Evolutionary conservation across 2,888 invertebrate genomes (phyloP), one percentile per base, ranked within the genome.

Genomic region (Eucriotettix oculatus): DNA sequence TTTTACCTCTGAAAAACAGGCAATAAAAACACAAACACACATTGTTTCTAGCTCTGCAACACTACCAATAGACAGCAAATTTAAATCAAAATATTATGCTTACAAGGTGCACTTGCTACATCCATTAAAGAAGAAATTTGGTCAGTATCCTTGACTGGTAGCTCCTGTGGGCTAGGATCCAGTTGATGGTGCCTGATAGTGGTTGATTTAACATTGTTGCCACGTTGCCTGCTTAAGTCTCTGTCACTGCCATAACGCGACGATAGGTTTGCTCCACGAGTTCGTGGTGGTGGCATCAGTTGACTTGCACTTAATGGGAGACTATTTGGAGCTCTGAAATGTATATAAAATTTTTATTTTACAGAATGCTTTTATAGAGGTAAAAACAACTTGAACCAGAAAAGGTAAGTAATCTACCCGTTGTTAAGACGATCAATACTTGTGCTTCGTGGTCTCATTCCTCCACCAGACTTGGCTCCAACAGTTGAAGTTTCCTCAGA

Each of bases 401-500:
- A n/a, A n/a, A n/a, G n/a, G n/a, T 9, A 42, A 29, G 9, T 10
- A 48, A 29, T 12, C 17, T 56, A 52, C 54, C 58, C 52, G 11
- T 41, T 42, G n/a, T 54, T 63, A 40, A 65, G 61, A 64, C 80
- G 79, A 68, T 86, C 86, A 11, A 82, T 79, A 43, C 80, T 81
- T 58, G 82, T 79, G 58, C 84, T 83, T 62, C 87, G 75, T 14
- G 84, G 84, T 55, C 83, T 79, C 59, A 82, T 79, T 17, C 78
- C 77, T 5, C 48, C 48, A 14, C 14, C n/a, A 1, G 83, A 82
- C 68, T 82, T 81, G 57, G 70, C 58, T 58, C 69, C 69, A 60
- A 79, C 80, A 72, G 71, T 69, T 29, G 72, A 71, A 10, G 76
- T 74, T 67, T 86, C 85, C 69, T 90, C 90, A 0, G 89, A 89